Evolutionary conservation across 2,888 invertebrate species (phyloP), one percentile per base, ranked within the genome.

Genomic region (Stenotaenia linearis): DNA sequence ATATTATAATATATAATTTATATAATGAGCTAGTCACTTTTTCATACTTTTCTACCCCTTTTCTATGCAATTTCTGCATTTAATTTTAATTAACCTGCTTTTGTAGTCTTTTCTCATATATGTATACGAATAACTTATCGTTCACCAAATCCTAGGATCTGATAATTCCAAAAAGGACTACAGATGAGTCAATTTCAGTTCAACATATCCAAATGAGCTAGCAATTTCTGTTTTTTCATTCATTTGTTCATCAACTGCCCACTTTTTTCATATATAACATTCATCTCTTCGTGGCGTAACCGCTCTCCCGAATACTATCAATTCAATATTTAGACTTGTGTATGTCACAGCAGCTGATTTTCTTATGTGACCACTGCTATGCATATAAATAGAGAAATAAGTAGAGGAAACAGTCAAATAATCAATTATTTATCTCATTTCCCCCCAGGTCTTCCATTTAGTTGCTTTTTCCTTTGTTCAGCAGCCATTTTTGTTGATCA

Each of bases 41-140:
- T 69, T 69, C 69, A 69, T 69, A 69, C 69, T 69, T 69, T 69
- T 69, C 25, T 69, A 69, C 28, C 69, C 69, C 69, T 69, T 69
- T 69, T 69, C 69, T 69, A 69, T 69, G 69, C 69, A 69, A 28
- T 69, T 28, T 50, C 9, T 69, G 69, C 69, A 69, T 69, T 69
- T 69, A 35, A 32, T 9, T 69, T 69, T 28, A 69, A 69, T 69
- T 69, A 25, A 69, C 69, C 69, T 69, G 69, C 15, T 69, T 69
- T 69, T 69, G 69, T 69, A 69, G 69, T 25, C 10, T 69, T 69
- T 69, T 69, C 69, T 25, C 69, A 7, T 69, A n/a, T 50, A 25
- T 25, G 69, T 69, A 69, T 69, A 69, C 69, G 69, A 69, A 69
- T 69, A 15, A 12, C 3, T 28, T 69, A n/a, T 28, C 28, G 25